Percentiles rank a stretch among this genome's conserved stretches.
Evolutionary conservation across 2,797 vertebrate species (phyloP).

Genomic region (Erithacus rubecula): DNA sequence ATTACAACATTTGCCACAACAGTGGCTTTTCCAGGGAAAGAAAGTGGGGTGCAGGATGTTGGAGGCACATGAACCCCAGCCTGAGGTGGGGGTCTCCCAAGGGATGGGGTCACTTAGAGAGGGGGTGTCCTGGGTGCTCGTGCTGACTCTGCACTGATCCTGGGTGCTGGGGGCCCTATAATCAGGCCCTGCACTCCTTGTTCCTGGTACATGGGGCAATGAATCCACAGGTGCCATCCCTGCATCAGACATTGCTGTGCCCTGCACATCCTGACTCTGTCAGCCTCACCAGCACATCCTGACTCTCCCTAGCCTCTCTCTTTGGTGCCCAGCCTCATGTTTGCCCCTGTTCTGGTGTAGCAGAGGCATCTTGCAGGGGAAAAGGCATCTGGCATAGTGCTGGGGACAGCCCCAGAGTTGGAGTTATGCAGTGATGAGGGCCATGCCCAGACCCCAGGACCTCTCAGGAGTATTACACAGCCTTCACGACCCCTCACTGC

Average conservation of each 20-base stretch:
- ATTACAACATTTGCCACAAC: neutral
- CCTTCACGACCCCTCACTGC: neutral
- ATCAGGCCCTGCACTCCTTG: neutral
- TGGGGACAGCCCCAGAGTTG: neutral
- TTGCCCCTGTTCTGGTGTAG: rapidly evolving
- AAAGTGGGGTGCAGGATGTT: neutral
- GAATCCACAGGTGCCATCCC: neutral
- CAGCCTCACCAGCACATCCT: neutral
- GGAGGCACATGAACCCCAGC: neutral
- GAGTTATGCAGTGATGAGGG: neutral
- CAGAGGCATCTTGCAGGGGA: neutral
- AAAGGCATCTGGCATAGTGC: neutral
- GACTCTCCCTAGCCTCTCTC: neutral
- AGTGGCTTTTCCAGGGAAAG: neutral
- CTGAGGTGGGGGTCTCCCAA: neutral
- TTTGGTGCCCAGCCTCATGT: neutral
- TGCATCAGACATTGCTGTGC: neutral
- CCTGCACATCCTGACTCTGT: neutral
- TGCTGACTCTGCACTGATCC: neutral
- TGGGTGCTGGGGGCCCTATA: neutral
- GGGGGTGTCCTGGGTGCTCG: neutral
- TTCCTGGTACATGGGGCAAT: neutral
- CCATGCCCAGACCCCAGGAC: neutral
- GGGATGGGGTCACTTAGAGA: neutral
- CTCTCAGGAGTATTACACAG: neutral